These are phyloP conservation scores for Rousettus madagascariensis DNA, from an alignment of 2,797 vertebrate genomes.

Conservation along the genomic window DNA sequence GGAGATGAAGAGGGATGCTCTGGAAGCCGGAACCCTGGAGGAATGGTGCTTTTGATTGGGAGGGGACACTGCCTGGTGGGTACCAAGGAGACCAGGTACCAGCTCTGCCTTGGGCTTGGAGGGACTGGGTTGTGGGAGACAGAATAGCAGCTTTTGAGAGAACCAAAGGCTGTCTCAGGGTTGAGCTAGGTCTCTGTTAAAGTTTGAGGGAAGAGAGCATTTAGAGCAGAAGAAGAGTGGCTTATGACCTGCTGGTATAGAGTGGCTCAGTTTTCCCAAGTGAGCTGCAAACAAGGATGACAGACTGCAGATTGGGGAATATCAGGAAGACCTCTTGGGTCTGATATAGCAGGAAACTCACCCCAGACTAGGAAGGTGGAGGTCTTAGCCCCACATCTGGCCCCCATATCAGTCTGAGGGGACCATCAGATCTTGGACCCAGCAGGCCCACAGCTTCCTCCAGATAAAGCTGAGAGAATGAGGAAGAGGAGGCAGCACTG, in stretches of 20 bases:
- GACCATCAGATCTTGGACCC: neutral
- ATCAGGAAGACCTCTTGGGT: neutral
- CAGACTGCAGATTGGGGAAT: rapidly evolving
- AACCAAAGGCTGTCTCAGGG: neutral
- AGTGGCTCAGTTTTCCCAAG: neutral
- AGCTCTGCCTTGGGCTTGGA: neutral
- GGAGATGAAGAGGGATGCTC: neutral
- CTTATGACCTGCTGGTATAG: neutral
- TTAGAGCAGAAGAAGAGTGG: neutral
- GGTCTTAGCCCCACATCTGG: neutral
- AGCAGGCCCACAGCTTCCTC: neutral
- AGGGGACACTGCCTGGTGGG: neutral
- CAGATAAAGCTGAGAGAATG: neutral
- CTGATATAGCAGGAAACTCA: neutral
- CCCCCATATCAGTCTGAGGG: rapidly evolving
- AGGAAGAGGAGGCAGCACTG: neutral
- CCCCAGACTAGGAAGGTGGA: neutral
- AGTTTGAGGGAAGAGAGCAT: neutral
- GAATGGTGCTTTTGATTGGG: neutral
- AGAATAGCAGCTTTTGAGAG: neutral
- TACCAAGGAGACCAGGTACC: neutral
- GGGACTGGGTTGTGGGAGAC: neutral
- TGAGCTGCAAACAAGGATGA: neutral
- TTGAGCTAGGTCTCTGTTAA: neutral
- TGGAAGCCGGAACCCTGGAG: neutral